phyloP scores from a whole-genome alignment of 2,113 vertebrate species.

The Potamarius usumacintae region DNA sequence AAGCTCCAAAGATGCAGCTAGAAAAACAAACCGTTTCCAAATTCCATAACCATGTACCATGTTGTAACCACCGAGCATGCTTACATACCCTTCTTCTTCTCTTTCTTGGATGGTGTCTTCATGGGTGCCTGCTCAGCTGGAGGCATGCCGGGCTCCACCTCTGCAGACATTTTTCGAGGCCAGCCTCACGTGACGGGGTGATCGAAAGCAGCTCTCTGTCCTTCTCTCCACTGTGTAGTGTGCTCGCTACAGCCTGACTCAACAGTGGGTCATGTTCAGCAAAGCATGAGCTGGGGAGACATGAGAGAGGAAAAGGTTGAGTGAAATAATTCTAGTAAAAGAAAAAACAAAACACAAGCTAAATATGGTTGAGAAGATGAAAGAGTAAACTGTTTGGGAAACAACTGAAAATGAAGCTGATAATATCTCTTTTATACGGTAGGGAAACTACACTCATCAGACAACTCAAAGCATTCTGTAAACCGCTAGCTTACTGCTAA shows the following conservation, averaged over 20 bases:
- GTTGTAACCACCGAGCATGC: not conserved
- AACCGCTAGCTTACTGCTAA: not conserved
- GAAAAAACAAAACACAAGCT: not conserved
- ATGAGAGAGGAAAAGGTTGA: constrained; percentile 14
- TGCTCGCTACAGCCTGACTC: constrained; percentile 45
- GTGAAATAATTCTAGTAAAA: constrained; percentile 10
- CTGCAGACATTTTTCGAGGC: constrained; percentile 55
- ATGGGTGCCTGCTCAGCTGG: constrained; percentile 50
- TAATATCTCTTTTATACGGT: not conserved
- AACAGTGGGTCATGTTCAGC: constrained; percentile 45
- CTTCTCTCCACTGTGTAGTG: constrained; percentile 34
- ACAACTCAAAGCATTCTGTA: not conserved
- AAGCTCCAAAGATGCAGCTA: constrained; percentile 9
- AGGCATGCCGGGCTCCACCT: constrained; percentile 51
- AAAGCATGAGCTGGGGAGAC: constrained; percentile 31
- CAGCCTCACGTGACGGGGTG: constrained; percentile 40
- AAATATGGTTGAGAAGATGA: not conserved
- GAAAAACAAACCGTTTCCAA: constrained; percentile 25
- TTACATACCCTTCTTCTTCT: constrained; percentile 55
- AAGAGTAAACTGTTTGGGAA: not conserved
- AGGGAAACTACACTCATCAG: not conserved
- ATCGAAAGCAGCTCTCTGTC: constrained; percentile 36
- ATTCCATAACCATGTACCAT: not conserved
- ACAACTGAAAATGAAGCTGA: not conserved
- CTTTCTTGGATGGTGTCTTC: constrained; percentile 54